Evolutionary conservation across 2,888 invertebrate genomes (phyloP).

Genomic region (Hypolimnas misippus): DNA sequence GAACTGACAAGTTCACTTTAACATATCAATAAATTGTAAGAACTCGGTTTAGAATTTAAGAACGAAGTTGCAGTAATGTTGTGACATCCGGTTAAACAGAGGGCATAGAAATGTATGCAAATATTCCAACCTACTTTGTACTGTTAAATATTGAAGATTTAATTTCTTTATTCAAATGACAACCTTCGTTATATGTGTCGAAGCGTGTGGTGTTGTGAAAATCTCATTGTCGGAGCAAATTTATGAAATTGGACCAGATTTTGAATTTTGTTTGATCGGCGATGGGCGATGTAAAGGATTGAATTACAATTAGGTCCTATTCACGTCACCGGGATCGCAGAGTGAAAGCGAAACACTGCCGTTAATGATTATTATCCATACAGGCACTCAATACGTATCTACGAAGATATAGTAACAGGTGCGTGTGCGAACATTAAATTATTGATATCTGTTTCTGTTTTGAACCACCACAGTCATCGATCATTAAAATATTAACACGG

Average conservation of each 20-base stretch:
- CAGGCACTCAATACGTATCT: no score
- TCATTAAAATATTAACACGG: no score
- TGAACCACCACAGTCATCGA: no score
- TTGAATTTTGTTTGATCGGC: not conserved
- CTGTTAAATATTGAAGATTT: conserved; percentile 27
- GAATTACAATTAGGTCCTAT: not conserved
- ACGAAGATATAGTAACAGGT: no score
- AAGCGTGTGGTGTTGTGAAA: not conserved
- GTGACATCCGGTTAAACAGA: conserved; percentile 34
- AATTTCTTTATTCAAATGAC: conserved; percentile 31
- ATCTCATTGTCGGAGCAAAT: conserved; percentile 2
- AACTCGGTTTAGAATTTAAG: conserved; percentile 13
- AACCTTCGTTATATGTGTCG: not conserved
- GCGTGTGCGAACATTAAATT: no score
- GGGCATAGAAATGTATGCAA: conserved; percentile 38
- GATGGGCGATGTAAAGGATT: not conserved
- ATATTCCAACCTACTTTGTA: conserved; percentile 31
- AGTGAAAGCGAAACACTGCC: not conserved
- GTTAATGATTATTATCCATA: not conserved
- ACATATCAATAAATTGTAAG: conserved; percentile 27
- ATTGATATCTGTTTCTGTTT: no score
- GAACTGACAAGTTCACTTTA: conserved; percentile 8
- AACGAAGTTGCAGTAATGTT: conserved; percentile 29
- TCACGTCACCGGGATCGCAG: not conserved
- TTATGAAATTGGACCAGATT: not conserved